Conservation (phyloP, 2,888 invertebrate species). For the Acleris laterana region DNA sequence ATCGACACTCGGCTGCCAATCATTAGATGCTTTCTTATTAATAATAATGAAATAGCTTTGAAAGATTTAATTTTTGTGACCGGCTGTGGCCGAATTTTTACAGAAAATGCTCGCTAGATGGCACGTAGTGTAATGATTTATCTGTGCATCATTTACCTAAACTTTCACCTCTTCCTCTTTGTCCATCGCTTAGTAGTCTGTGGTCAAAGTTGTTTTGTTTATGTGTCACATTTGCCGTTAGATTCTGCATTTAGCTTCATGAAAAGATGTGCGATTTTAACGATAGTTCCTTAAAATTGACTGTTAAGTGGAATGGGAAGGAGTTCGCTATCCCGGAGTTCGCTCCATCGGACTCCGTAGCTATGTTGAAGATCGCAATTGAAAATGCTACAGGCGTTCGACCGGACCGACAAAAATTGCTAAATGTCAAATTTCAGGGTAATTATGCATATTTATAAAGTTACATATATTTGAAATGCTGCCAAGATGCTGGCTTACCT, state of each 20-base stretch:
- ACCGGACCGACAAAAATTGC: constrained; percentile 96
- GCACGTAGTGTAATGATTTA: too few species aligned
- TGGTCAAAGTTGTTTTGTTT: constrained; percentile 62
- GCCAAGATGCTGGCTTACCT: constrained; percentile 1
- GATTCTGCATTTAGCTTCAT: constrained; percentile 49
- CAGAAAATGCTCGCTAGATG: too few species aligned
- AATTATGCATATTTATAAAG: constrained; percentile 45
- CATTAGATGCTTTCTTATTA: too few species aligned
- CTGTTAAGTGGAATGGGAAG: constrained; percentile 97
- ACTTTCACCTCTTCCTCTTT: too few species aligned
- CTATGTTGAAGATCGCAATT: constrained; percentile 92
- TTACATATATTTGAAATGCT: constrained; percentile 2
- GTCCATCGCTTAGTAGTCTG: constrained; percentile 15
- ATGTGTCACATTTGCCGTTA: constrained; percentile 65
- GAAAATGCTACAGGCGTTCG: constrained; percentile 94
- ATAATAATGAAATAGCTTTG: too few species aligned
- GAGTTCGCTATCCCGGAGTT: constrained; percentile 92
- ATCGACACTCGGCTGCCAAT: too few species aligned
- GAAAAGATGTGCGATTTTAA: constrained; percentile 78
- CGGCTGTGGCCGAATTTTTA: too few species aligned
- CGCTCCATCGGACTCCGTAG: constrained; percentile 91
- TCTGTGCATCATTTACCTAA: too few species aligned
- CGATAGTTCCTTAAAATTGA: constrained; percentile 81
- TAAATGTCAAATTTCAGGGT: constrained; percentile 97
- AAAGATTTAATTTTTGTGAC: too few species aligned